Percentiles rank a stretch among this genome's conserved stretches.
phyloP scores from a whole-genome alignment of 30 jellyfish, hydroid and myxozoan species.

The Clytia hemisphaerica region DNA sequence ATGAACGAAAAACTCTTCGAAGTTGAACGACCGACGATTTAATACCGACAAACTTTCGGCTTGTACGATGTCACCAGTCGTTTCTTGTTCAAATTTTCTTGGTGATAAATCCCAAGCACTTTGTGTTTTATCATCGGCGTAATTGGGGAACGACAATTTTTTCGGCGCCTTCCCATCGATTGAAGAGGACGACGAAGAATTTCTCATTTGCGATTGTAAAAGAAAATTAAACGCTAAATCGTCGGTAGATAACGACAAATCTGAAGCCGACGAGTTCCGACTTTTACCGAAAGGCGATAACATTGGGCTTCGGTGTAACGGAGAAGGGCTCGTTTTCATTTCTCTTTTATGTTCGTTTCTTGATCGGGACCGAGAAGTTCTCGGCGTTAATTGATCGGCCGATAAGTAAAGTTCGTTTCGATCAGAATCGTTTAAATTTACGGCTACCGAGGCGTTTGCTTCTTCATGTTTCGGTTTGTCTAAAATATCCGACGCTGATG shows the following conservation, averaged over 20 bases:
- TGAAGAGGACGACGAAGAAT: neutral
- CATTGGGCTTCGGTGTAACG: too few species aligned
- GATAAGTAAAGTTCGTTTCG: too few species aligned
- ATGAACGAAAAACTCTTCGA: neutral
- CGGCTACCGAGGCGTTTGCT: too few species aligned
- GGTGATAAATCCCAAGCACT: neutral
- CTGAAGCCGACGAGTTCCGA: too few species aligned
- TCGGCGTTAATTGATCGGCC: too few species aligned
- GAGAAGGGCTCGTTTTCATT: too few species aligned
- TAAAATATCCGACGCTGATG: constrained; percentile 6
- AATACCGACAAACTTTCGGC: neutral
- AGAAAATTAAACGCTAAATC: neutral
- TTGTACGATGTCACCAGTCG: neutral
- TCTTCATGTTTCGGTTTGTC: neutral
- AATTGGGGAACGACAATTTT: neutral
- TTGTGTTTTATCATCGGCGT: neutral
- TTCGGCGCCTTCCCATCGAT: too few species aligned
- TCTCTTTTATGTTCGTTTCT: too few species aligned
- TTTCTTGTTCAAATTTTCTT: neutral
- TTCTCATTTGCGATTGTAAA: constrained; percentile 3
- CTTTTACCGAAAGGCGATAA: too few species aligned
- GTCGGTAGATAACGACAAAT: neutral
- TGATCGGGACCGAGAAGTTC: too few species aligned
- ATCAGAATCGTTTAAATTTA: neutral
- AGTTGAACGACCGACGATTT: neutral